Evolutionary conservation across 2,113 vertebrate species (phyloP).

Genomic region (Nematolebias whitei): DNA sequence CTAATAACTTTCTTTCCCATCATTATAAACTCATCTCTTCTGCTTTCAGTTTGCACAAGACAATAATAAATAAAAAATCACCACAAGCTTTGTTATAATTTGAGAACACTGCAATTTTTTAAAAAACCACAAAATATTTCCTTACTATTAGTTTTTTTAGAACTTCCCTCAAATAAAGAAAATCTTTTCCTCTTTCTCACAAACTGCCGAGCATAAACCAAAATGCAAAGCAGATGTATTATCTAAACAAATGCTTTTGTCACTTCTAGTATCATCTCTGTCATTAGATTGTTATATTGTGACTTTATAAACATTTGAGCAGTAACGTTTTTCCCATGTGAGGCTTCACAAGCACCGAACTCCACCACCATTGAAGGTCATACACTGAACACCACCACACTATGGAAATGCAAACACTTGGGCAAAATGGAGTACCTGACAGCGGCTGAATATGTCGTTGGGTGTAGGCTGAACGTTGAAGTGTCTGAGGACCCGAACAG

Average conservation of each 20-base stretch:
- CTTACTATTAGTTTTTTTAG: conserved; percentile 3
- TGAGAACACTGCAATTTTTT: conserved; percentile 10
- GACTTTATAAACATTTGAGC: background rate
- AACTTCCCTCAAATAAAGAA: conserved; percentile 24
- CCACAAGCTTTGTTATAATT: conserved; percentile 20
- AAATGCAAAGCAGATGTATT: conserved; percentile 1
- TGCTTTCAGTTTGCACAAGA: conserved; percentile 29
- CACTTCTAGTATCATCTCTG: background rate
- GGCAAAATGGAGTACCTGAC: conserved; percentile 80
- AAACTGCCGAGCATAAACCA: background rate
- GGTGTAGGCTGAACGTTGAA: conserved; percentile 81
- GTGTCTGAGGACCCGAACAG: conserved; percentile 82
- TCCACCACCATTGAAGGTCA: background rate
- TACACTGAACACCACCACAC: background rate
- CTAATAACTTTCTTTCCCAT: conserved; percentile 12
- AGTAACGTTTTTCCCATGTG: background rate
- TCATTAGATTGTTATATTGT: background rate
- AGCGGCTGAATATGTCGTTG: conserved; percentile 86
- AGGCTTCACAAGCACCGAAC: background rate
- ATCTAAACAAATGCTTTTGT: background rate
- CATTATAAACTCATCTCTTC: conserved; percentile 28
- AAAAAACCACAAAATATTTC: conserved; percentile 27
- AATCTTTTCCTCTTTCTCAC: conserved; percentile 16
- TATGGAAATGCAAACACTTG: background rate
- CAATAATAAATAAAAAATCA: conserved; percentile 24